These are phyloP conservation scores for Orientallactaga sibirica DNA, from an alignment of 2,797 vertebrate genomes.

Conservation along the genomic window DNA sequence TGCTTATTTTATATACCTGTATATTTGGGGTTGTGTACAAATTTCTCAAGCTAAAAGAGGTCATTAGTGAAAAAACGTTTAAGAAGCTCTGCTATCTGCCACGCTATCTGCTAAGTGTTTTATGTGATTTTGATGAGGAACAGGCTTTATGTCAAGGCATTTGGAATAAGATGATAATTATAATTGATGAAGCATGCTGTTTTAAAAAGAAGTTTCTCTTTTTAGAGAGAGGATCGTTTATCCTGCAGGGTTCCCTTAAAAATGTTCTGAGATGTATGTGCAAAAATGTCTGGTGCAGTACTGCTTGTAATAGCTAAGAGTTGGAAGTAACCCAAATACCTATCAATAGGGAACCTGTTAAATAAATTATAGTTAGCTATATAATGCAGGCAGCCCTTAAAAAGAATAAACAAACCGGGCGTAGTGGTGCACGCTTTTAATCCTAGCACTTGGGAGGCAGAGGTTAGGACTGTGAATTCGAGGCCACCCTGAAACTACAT, in stretches of 20 bases:
- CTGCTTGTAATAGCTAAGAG: constrained; percentile 51
- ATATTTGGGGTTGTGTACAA: neutral
- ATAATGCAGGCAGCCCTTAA: constrained; percentile 28
- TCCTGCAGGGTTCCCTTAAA: constrained; percentile 54
- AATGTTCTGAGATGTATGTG: constrained; percentile 48
- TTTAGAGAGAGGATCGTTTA: neutral
- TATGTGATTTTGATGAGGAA: constrained; percentile 57
- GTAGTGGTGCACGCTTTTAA: too few species aligned
- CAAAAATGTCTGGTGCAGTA: constrained; percentile 49
- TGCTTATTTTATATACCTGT: neutral
- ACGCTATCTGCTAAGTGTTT: constrained; percentile 12
- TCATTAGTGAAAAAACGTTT: neutral
- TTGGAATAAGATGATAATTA: constrained; percentile 56
- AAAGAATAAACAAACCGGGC: constrained; percentile 26
- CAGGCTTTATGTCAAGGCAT: constrained; percentile 22
- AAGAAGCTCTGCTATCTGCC: neutral
- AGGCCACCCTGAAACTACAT: too few species aligned
- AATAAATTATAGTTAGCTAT: constrained; percentile 57
- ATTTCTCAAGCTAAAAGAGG: neutral
- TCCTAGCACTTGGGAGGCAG: too few species aligned
- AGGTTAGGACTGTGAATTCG: too few species aligned
- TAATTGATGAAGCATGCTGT: constrained; percentile 29
- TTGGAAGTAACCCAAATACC: constrained; percentile 45
- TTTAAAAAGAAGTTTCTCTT: constrained; percentile 64
- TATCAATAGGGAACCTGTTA: constrained; percentile 60